Evolutionary conservation across 1,140 invertebrate genomes (phyloP), one percentile per base, ranked within the genome.

Genomic region (Brachionus rotundiformis): DNA sequence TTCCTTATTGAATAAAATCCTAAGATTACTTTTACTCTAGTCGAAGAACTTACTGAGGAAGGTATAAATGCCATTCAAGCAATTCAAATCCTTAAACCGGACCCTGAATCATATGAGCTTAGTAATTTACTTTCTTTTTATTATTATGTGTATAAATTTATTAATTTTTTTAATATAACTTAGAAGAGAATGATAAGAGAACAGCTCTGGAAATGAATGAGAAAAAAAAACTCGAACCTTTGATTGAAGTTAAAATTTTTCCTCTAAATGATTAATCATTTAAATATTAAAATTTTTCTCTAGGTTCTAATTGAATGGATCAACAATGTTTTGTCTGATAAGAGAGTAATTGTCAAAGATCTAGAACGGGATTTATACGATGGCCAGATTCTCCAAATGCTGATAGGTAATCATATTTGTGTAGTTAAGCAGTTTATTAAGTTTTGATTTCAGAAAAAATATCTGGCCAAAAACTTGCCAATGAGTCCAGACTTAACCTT

Each of bases 311-410:
- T 96, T 82, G 95, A 98, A 83, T 98, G 96, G 96, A 95, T 98
- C 39, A 98, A 98, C 88, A 95, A 98, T 89, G 96, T 97, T 87
- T 87, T 98, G n/a, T 96, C 96, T 0, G 91, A 93, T 83, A 94
- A 98, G 84, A 90, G 97, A 85, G 99, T 99, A 80, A 98, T 99
- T 85, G 96, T 99, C 0, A 96, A 98, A 87, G 92, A 96, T 85
- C 92, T 99, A 47, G 94, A 94, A 81, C 95, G 98, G 88, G 97
- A 99, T 90, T 89, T 99, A 75, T 99, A 98, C 88, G 97, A 99
- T 91, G 97, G 97, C 8, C 97, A 98, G 90, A 93, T 98, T 82
- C 89, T 99, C 13, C 96, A 98, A 87, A 98, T 98, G 89, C 88
- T 99, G 7, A 90, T 98, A 84, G 93, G 93, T 93, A 36, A 39